Evolutionary conservation across 2,888 invertebrate genomes (phyloP), one percentile per base, ranked within the genome.

Genomic region (Aspidiotus destructor): DNA sequence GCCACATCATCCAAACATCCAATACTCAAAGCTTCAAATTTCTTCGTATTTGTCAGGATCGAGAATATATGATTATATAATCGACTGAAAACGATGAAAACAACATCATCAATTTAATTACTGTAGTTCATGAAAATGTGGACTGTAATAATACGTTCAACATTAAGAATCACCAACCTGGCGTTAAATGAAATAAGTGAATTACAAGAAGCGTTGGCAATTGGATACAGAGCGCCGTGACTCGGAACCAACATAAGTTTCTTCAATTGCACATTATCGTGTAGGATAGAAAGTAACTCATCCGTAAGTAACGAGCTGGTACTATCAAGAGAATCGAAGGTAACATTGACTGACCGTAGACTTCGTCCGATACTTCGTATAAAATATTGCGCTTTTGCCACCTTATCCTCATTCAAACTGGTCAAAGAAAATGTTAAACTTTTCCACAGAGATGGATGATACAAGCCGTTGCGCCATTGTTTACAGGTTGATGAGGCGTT

Each of bases 401-500:
- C 48, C 54, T 68, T 53, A 17, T 62, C 60, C 13, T 44, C 41
- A 41, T 57, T 58, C 7, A 68, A 68, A 42, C 16, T 52, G 16
- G 11, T 60, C 9, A 58, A 11, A 40, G 77, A 69, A 55, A 72
- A 72, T 28, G 76, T 75, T 53, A 80, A 77, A 70, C 75, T 77
- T 68, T 78, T 78, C 79, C 80, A 79, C 70, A 79, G 79, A 71
- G 76, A 76, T 62, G 80, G 78, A 74, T 80, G 78, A 73, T 79
- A 80, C 70, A 80, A 76, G 71, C 78, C 77, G 72, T 75, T 76
- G 69, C 84, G 78, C 84, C 84, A 84, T 75, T 80, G 77, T 75
- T 79, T 81, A 74, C 83, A 84, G 53, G 79, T 78, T 71, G 81
- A 78, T 60, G 82, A 80, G 71, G 82, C 81, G 72, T 76, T 77